A percentile compares a stretch with the other conserved stretches of the same genome.
Evolutionary conservation across 92 coral and sea anemone genomes (phyloP).

Genomic region (Epizoanthus stellaris): DNA sequence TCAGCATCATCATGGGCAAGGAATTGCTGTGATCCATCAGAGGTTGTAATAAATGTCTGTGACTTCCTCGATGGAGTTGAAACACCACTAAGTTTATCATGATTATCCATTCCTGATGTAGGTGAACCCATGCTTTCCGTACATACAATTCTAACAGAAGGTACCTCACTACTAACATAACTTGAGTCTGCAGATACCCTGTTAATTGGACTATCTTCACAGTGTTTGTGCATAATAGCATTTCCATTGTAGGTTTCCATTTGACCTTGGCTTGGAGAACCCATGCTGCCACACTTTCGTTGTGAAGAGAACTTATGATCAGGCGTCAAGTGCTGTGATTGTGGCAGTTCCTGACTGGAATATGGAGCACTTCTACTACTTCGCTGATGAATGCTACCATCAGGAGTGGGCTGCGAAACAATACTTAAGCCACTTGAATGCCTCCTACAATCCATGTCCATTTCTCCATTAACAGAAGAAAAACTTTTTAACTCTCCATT

Average conservation of each 20-base stretch:
- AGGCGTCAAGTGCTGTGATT: background rate
- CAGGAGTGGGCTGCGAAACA: constrained; percentile 5
- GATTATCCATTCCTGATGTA: constrained; percentile 58
- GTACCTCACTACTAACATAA: background rate
- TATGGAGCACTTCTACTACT: background rate
- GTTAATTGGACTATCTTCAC: background rate
- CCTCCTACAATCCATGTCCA: background rate
- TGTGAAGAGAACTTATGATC: background rate
- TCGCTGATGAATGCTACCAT: background rate
- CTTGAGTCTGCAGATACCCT: background rate
- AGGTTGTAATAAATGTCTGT: constrained; percentile 40
- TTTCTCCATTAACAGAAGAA: background rate
- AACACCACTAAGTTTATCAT: constrained; percentile 41
- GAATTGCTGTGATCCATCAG: constrained; percentile 31
- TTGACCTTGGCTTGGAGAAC: constrained; percentile 23
- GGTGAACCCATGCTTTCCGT: constrained; percentile 50
- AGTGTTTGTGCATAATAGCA: background rate
- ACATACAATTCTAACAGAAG: constrained; percentile 12
- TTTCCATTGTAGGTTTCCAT: background rate
- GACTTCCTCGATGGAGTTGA: constrained; percentile 59
- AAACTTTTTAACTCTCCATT: constrained; percentile 25
- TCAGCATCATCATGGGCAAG: constrained; percentile 10
- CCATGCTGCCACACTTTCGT: background rate
- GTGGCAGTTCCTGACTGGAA: background rate
- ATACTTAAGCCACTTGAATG: background rate